These are phyloP conservation scores for Drosophila truncata DNA, from an alignment of 1,140 invertebrate species.

Conservation along the genomic window DNA sequence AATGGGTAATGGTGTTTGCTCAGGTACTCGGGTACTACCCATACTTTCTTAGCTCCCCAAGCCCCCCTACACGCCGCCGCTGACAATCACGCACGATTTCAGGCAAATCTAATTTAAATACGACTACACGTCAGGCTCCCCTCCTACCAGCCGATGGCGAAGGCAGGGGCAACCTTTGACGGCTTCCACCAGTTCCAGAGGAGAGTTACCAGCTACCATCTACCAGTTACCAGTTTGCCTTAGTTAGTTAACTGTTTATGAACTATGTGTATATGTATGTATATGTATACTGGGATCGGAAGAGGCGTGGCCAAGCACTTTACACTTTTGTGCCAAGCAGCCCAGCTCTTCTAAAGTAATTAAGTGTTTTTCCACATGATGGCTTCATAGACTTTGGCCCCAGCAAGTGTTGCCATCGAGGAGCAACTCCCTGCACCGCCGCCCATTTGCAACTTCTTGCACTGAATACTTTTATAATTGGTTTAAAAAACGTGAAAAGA, in stretches of 20 bases:
- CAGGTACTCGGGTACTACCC: conserved; percentile 30
- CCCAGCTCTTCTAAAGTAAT: conserved; percentile 81
- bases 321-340: conserved; percentile 75
- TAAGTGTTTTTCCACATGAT: conserved; percentile 83
- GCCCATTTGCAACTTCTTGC: conserved; percentile 40
- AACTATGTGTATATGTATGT: conserved; percentile 26
- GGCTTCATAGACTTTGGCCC: conserved; percentile 72
- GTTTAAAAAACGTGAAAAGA: conserved; percentile 80
- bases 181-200: conserved; percentile 31
- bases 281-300: conserved; percentile 14
- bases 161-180: conserved; percentile 68
- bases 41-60: conserved; percentile 1
- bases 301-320: conserved; percentile 72
- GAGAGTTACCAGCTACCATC: conserved; percentile 15
- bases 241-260: conserved; percentile 84
- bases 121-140: conserved; percentile 69
- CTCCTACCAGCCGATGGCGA: neutral
- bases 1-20: conserved; percentile 67
- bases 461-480: conserved; percentile 80
- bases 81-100: conserved; percentile 84
- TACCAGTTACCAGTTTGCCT: conserved; percentile 62
- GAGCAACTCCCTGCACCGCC: neutral
- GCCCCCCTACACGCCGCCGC: conserved; percentile 41
- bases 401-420: conserved; percentile 44
- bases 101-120: conserved; percentile 83